Percentiles rank a stretch among this genome's conserved stretches.
These are phyloP conservation scores for Ctenopoma kingsleyae DNA, from an alignment of 2,797 vertebrate species.

Conservation along the genomic window DNA sequence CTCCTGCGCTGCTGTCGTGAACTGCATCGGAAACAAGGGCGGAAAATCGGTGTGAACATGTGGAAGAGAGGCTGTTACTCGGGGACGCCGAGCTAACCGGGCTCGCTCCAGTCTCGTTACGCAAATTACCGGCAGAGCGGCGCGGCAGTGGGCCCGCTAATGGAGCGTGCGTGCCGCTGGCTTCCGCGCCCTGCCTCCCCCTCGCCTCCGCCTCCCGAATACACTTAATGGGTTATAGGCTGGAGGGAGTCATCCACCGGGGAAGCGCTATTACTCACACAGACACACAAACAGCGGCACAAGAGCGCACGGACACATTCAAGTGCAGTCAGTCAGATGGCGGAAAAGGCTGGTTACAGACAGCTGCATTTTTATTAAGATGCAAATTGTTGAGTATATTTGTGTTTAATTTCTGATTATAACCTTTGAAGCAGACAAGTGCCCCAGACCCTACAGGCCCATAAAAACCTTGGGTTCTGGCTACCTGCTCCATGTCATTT, in stretches of 20 bases:
- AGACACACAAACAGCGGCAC: constrained; percentile 4
- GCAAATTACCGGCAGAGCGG: constrained; percentile 81
- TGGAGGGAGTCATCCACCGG: constrained; percentile 74
- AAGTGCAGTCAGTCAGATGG: constrained; percentile 35
- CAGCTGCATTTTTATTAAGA: not conserved
- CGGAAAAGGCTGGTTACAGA: not conserved
- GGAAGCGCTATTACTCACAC: constrained; percentile 77
- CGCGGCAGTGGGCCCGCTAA: constrained; percentile 80
- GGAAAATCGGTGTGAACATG: constrained; percentile 35
- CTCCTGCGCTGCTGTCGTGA: constrained; percentile 33
- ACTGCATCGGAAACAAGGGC: constrained; percentile 53
- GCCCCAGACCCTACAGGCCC: not conserved
- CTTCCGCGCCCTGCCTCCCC: constrained; percentile 50
- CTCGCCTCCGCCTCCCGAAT: constrained; percentile 61
- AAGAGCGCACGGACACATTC: constrained; percentile 43
- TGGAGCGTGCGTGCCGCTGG: constrained; percentile 80
- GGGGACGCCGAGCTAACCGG: constrained; percentile 62
- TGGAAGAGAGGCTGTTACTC: constrained; percentile 54
- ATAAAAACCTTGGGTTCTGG: no score
- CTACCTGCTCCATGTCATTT: not conserved
- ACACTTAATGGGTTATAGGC: constrained; percentile 74
- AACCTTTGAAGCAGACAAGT: not conserved
- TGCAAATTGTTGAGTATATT: not conserved
- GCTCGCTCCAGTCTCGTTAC: constrained; percentile 78
- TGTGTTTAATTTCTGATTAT: not conserved